Conservation (phyloP, 2,797 vertebrate species). For the Emydoidea blandingii region DNA sequence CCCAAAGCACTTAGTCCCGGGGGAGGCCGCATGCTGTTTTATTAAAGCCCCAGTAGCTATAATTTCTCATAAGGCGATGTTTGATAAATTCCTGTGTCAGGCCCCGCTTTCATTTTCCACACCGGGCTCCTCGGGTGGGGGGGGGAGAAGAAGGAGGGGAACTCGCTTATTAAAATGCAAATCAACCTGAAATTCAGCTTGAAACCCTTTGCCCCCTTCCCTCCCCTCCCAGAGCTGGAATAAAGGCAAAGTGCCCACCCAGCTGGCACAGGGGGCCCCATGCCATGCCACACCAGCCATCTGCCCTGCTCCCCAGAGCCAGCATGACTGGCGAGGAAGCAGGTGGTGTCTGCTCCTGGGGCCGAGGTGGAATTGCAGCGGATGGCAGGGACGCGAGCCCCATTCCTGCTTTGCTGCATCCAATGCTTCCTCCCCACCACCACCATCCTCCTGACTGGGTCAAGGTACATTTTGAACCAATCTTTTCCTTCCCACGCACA, state of each 20-base stretch:
- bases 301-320: neutral
- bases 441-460: too few relatives aligned
- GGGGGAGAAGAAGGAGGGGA: neutral
- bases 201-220: neutral
- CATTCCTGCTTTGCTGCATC: neutral
- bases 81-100: neutral
- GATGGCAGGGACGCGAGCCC: neutral
- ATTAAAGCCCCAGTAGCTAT: constrained; percentile 21
- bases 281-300: neutral
- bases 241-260: neutral
- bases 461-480: too few relatives aligned
- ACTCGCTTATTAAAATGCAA: constrained; percentile 25
- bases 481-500: too few relatives aligned
- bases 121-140: neutral
- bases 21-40: neutral
- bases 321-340: neutral
- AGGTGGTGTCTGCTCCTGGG: neutral
- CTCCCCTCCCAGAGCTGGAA: neutral
- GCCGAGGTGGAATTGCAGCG: neutral
- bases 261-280: neutral
- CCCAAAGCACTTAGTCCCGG: too few relatives aligned
- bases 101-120: neutral
- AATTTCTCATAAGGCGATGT: constrained; percentile 10
- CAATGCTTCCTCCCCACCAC: neutral
- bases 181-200: neutral